Evolutionary conservation across 2,797 vertebrate species (phyloP).

Genomic region (Gymnodraco acuticeps): DNA sequence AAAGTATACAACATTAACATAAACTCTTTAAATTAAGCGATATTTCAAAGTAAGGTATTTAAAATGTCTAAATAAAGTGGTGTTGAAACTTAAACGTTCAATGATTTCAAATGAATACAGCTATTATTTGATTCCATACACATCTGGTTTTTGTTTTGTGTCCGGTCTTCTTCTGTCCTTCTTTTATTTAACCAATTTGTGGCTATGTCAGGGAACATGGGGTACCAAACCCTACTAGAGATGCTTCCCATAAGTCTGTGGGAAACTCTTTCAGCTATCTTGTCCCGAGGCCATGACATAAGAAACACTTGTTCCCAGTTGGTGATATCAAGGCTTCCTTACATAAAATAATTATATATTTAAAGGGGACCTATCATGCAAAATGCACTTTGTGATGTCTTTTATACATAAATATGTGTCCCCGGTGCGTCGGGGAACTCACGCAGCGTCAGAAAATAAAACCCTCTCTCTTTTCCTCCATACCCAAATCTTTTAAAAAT

Average conservation of each 20-base stretch:
- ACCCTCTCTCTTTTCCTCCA: no score
- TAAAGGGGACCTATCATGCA: no score
- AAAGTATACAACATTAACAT: not conserved
- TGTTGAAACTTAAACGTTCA: not conserved
- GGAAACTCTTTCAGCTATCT: slow-evolving; percentile 41
- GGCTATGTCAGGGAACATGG: slow-evolving; percentile 2
- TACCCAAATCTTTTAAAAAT: no score
- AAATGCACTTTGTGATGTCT: no score
- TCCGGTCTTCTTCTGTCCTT: not conserved
- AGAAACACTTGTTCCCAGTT: slow-evolving; percentile 48
- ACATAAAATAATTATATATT: not conserved
- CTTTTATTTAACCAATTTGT: slow-evolving; percentile 1
- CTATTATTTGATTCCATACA: not conserved
- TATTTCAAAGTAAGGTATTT: slow-evolving; percentile 3
- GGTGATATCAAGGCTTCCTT: not conserved
- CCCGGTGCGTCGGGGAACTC: no score
- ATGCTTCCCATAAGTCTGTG: slow-evolving; percentile 26
- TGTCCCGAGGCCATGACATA: slow-evolving; percentile 13
- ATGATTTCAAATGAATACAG: not conserved
- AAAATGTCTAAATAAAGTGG: not conserved
- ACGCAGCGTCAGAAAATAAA: no score
- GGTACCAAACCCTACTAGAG: slow-evolving; percentile 11
- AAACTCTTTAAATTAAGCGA: not conserved
- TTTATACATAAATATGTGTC: no score
- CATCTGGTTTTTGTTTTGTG: slow-evolving; percentile 13